A percentile compares a stretch with the other conserved stretches of the same genome.
Evolutionary conservation across 2,113 vertebrate genomes (phyloP).

Genomic region (Ammodytes dubius): DNA sequence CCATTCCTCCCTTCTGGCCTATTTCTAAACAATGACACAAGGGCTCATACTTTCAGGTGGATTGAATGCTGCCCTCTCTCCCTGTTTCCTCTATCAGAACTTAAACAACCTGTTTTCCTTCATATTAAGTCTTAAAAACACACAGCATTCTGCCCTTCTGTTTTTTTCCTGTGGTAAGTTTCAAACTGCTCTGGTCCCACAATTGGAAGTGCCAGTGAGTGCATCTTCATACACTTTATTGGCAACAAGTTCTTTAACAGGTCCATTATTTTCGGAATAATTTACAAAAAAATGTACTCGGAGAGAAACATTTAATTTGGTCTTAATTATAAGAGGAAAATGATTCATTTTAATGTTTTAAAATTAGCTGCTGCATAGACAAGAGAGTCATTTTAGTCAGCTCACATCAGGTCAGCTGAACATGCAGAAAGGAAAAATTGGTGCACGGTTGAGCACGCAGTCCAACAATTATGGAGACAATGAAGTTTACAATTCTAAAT

Average conservation of each 20-base stretch:
- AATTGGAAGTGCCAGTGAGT: background rate
- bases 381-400: background rate
- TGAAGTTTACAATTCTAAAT: background rate
- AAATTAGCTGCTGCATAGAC: background rate
- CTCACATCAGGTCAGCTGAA: too few species aligned
- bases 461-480: background rate
- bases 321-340: too few species aligned
- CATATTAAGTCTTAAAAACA: background rate
- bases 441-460: background rate
- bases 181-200: background rate
- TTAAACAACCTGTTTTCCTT: background rate
- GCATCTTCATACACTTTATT: background rate
- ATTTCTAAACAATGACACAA: slow-evolving; percentile 59
- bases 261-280: background rate
- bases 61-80: slow-evolving; percentile 21
- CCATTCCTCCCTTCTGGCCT: slow-evolving; percentile 34
- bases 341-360: background rate
- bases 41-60: slow-evolving; percentile 13
- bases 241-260: background rate
- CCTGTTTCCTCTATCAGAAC: background rate
- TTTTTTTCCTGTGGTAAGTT: background rate
- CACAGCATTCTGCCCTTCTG: background rate
- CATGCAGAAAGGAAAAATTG: too few species aligned
- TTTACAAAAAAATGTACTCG: background rate
- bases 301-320: background rate